These are phyloP conservation scores for Nomada fabriciana DNA, from an alignment of 2,888 invertebrate genomes.

Conservation along the genomic window DNA sequence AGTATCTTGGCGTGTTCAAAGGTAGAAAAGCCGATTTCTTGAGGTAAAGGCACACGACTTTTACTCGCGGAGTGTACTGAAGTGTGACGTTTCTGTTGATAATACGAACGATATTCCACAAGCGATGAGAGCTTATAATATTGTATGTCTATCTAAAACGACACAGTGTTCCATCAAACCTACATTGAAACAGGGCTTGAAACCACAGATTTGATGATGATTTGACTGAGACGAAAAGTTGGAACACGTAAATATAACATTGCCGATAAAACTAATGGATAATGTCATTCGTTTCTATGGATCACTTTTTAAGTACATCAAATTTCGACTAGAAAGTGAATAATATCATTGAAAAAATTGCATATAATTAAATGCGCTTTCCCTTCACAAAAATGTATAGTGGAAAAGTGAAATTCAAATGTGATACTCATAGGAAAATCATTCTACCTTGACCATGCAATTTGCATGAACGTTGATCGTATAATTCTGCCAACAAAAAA, in stretches of 20 bases:
- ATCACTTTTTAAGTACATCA: background rate
- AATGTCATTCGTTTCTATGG: background rate
- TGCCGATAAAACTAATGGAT: background rate
- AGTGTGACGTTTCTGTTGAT: constrained; percentile 22
- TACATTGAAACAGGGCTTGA: background rate
- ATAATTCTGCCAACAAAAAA: constrained; percentile 5
- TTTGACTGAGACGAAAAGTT: too few relatives aligned
- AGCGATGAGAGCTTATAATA: constrained; percentile 2
- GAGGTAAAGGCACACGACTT: constrained; percentile 48
- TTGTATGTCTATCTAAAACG: background rate
- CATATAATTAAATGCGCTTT: constrained; percentile 23
- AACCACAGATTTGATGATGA: background rate
- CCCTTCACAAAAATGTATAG: constrained; percentile 26
- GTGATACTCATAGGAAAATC: constrained; percentile 2
- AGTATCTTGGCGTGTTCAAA: background rate
- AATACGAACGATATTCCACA: constrained; percentile 4
- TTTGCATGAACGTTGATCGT: constrained; percentile 16
- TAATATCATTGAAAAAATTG: background rate
- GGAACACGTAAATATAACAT: background rate
- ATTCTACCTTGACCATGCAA: constrained; percentile 15
- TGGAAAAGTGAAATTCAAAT: constrained; percentile 35
- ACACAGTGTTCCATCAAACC: background rate
- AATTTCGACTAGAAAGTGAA: background rate
- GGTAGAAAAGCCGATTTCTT: constrained; percentile 29
- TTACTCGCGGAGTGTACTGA: constrained; percentile 40